Evolutionary conservation across 2,113 vertebrate genomes (phyloP).

Genomic region (Bucco capensis): DNA sequence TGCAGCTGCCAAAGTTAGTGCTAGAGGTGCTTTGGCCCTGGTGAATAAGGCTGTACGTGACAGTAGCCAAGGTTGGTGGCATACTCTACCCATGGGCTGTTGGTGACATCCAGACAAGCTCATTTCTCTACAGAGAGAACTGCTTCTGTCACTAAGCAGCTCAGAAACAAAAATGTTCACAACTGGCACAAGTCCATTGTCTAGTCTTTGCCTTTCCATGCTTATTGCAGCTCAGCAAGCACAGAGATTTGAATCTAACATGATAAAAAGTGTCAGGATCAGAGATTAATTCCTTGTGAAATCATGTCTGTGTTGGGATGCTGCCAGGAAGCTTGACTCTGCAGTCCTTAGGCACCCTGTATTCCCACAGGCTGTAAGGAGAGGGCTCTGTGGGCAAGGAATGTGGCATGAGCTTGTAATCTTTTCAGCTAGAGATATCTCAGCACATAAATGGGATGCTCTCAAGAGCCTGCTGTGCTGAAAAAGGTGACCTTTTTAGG

Average conservation of each 20-base stretch:
- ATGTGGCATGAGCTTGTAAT: not conserved
- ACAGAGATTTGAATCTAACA: not conserved
- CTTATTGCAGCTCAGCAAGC: not conserved
- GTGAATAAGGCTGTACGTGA: not conserved
- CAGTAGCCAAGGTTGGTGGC: not conserved
- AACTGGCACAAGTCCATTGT: not conserved
- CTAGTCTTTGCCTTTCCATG: not conserved
- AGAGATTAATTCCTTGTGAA: not conserved
- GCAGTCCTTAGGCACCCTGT: not conserved
- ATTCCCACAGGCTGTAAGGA: not conserved
- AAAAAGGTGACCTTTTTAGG: not conserved
- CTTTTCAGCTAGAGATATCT: not conserved
- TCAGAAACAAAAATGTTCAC: slow-evolving; percentile 8
- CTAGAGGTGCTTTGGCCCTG: not conserved
- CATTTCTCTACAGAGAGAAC: not conserved
- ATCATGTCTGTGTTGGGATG: not conserved
- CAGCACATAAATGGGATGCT: not conserved
- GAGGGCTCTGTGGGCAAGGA: not conserved
- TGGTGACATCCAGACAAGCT: not conserved
- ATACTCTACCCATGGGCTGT: not conserved
- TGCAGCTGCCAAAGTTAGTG: not conserved
- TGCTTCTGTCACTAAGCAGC: not conserved
- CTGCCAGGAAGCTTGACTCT: not conserved
- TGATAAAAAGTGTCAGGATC: not conserved
- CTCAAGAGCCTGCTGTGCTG: not conserved